Conservation (phyloP, 1,140 invertebrate genomes). For the Drosophila tristis region DNA sequence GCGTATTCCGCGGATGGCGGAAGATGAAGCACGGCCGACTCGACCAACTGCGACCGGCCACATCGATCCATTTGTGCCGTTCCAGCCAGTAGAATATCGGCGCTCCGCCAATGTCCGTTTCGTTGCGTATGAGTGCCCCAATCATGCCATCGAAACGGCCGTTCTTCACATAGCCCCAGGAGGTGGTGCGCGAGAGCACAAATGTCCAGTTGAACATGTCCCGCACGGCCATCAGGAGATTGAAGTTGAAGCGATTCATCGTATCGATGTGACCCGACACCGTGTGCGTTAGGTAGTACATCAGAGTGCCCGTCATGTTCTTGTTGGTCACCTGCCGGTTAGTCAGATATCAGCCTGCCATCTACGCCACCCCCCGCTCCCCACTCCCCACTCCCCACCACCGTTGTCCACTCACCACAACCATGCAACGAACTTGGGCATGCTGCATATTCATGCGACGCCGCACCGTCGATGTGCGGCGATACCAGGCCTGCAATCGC, state of each 20-base stretch:
- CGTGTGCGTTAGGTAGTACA: slow-evolving; percentile 85
- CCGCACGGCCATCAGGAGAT: slow-evolving; percentile 85
- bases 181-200: slow-evolving; percentile 85
- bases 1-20: slow-evolving; percentile 87
- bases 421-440: slow-evolving; percentile 84
- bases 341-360: not conserved
- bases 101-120: slow-evolving; percentile 87
- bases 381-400: too few species aligned
- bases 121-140: slow-evolving; percentile 86
- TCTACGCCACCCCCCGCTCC: too few species aligned
- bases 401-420: slow-evolving; percentile 80
- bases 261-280: slow-evolving; percentile 86
- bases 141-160: slow-evolving; percentile 88
- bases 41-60: slow-evolving; percentile 86
- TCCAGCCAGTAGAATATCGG: slow-evolving; percentile 87
- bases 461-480: slow-evolving; percentile 84
- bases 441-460: slow-evolving; percentile 85
- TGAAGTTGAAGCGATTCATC: slow-evolving; percentile 87
- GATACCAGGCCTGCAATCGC: slow-evolving; percentile 70
- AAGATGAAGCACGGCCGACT: slow-evolving; percentile 86
- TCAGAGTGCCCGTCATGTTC: slow-evolving; percentile 85
- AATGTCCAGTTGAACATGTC: slow-evolving; percentile 88
- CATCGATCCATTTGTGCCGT: slow-evolving; percentile 86
- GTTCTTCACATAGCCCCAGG: slow-evolving; percentile 88
- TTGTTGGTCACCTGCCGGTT: slow-evolving; percentile 84